Evolutionary conservation across 2,888 invertebrate species (phyloP), one percentile per base, ranked within the genome.

Genomic region (Celastrina argiolus): DNA sequence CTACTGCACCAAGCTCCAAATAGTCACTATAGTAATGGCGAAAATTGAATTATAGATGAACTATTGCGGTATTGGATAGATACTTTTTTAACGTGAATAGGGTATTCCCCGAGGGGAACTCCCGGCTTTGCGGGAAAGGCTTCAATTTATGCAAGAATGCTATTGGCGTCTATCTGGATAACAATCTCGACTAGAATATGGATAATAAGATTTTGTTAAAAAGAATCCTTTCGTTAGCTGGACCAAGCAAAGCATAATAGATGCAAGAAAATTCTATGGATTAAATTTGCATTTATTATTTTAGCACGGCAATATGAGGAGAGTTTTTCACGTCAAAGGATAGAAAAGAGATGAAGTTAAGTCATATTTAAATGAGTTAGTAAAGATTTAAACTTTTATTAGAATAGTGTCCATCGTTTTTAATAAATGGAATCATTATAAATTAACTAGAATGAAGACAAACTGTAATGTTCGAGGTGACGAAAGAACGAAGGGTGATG

Each of bases 121-220:
- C 78, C 81, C 79, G 76, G 76, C 82, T 78, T 78, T 81, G 83
- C 79, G 79, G 79, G 79, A 82, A 84, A 87, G 84, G 83, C 83
- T 82, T 85, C 86, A 85, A 88, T 88, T 88, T 88, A 87, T 88
- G 84, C 87, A 82, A 76, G 76, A 76, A 77, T 81, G 77, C 83
- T 81, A 83, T 81, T 83, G 82, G 77, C 80, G 81, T 82, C 82
- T 81, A 80, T 83, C 81, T 76, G 81, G 76, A 79, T 83, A 85
- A 82, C 83, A 86, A 81, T 82, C 82, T 85, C 83, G 83, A 85
- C 83, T 61, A 39, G 61, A 36, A 22, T 22, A 61, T 61, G 59
- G 59, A 61, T 61, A 61, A 83, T 83, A 80, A 81, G 75, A 76
- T 79, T 80, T 78, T 78, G 76, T 59, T 59, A 59, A 59, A 59